Base-by-base conservation (phyloP, 2,888 invertebrate species). In the Napeogenes sylphis region DNA sequence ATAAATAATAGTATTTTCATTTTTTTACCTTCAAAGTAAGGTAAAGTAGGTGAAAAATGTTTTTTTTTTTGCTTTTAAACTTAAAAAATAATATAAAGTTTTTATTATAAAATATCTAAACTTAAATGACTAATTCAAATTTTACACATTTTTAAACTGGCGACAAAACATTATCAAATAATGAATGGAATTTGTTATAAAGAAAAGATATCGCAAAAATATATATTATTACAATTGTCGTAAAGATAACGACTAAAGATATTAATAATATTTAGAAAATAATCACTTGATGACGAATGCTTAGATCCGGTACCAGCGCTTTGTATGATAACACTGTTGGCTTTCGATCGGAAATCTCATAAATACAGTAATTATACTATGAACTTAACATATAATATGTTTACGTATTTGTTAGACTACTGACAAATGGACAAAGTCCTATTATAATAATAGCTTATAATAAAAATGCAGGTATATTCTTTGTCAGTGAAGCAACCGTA, bases 221-320 rank as follows among this genome's bases (percentile, higher is more conserved):
- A 30, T 10, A 30, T 51, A 51, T 30, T 51, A 10, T 2, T 30
- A 51, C 30, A 51, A 10, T 30, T 30, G 21, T 4, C 30, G 10
- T 21, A 8, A 21, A 12, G 30, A 51, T 30, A 51, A 30, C 8
- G 51, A 51, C 21, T 30, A 51, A 30, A 51, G 30, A 51, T 21
- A 51, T 51, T 30, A 51, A 6, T 30, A 51, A 51, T 51, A 51
- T 51, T 51, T 51, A 51, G 51, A 51, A 51, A 30, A 51, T 51
- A 51, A 51, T 30, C 51, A 51, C 30, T 51, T 30, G 30, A 51
- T 51, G 51, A 51, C 51, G 51, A 51, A 51, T 51, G 8, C 3
- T 10, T 10, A 51, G 51, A 51, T 51, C 51, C 51, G 51, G 51
- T 30, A 30, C 51, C 30, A 6, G 51, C 30, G 21, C 51, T 21